Conservation (phyloP, 2,797 vertebrate genomes). For the Danionella dracula region DNA sequence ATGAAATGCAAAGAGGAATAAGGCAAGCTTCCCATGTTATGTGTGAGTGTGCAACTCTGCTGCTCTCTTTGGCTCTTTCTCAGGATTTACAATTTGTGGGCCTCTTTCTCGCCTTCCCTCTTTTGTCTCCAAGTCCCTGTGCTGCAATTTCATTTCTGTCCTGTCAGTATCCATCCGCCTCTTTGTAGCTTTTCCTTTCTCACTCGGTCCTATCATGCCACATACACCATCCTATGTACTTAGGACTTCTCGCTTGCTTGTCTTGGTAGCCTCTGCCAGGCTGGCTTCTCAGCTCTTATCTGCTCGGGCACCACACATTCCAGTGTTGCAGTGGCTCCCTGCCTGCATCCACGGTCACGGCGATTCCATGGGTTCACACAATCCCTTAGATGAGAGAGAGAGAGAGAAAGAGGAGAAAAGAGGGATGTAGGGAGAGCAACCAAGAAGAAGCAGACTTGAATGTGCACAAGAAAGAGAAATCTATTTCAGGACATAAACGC, state of each 20-base stretch:
- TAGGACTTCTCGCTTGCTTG: slow-evolving; percentile 43
- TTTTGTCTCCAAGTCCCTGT: slow-evolving; percentile 9
- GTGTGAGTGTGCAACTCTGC: slow-evolving; percentile 55
- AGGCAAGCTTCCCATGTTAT: slow-evolving; percentile 79
- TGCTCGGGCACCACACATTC: slow-evolving; percentile 79
- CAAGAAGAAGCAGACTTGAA: slow-evolving; percentile 29
- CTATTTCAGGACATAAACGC: neutral
- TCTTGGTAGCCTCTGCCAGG: slow-evolving; percentile 47
- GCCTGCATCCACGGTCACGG: slow-evolving; percentile 80
- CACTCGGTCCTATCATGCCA: slow-evolving; percentile 18
- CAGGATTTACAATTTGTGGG: slow-evolving; percentile 2
- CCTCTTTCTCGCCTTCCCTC: slow-evolving; percentile 41
- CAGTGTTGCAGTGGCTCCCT: slow-evolving; percentile 76
- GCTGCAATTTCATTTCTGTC: slow-evolving; percentile 7
- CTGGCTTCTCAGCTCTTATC: slow-evolving; percentile 78
- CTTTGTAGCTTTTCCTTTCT: slow-evolving; percentile 6
- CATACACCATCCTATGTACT: slow-evolving; percentile 20
- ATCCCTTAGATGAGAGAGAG: slow-evolving; percentile 68
- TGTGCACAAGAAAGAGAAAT: slow-evolving; percentile 41
- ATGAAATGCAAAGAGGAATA: slow-evolving; percentile 95
- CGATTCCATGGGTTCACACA: slow-evolving; percentile 78
- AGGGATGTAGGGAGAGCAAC: slow-evolving; percentile 50
- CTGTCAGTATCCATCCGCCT: slow-evolving; percentile 20
- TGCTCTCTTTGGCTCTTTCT: slow-evolving; percentile 52
- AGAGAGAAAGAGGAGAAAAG: slow-evolving; percentile 62